These are phyloP conservation scores for Metacarcinus magister DNA, from an alignment of 2,888 invertebrate genomes.

Conservation along the genomic window DNA sequence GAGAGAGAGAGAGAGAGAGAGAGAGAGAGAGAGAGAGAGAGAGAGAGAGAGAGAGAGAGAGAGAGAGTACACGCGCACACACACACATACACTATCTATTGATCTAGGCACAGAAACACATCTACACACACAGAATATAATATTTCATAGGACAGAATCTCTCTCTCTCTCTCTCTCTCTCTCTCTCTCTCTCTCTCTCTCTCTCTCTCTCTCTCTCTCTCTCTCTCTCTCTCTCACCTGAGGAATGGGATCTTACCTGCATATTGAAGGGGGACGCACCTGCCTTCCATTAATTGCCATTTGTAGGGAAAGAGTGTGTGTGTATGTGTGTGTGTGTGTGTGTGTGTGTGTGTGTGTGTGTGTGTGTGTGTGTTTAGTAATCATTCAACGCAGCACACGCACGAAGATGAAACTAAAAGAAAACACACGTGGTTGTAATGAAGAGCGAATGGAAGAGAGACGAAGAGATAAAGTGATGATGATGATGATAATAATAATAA, in stretches of 20 bases:
- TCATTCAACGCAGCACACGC: not conserved
- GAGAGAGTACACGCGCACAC: not conserved
- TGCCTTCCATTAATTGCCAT: not conserved
- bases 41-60: not conserved
- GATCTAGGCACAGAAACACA: not conserved
- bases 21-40: not conserved
- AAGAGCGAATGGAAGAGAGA: not conserved
- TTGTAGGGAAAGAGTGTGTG: not conserved
- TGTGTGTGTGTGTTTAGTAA: constrained; percentile 29
- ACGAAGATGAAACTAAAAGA: not conserved
- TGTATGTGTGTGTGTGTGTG: constrained; percentile 18
- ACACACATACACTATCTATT: constrained; percentile 17
- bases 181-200: not conserved
- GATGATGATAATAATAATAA: not conserved
- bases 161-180: constrained; percentile 48
- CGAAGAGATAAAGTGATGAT: not conserved
- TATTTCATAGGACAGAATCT: not conserved
- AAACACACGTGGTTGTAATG: not conserved
- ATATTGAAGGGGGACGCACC: constrained; percentile 2
- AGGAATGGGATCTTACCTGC: not conserved
- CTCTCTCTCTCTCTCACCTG: not conserved
- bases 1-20: not conserved
- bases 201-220: constrained; percentile 21
- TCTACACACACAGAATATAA: not conserved
- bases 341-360: constrained; percentile 35